Evolutionary conservation across 2,113 vertebrate genomes (phyloP).

Genomic region (Antigone vipio): DNA sequence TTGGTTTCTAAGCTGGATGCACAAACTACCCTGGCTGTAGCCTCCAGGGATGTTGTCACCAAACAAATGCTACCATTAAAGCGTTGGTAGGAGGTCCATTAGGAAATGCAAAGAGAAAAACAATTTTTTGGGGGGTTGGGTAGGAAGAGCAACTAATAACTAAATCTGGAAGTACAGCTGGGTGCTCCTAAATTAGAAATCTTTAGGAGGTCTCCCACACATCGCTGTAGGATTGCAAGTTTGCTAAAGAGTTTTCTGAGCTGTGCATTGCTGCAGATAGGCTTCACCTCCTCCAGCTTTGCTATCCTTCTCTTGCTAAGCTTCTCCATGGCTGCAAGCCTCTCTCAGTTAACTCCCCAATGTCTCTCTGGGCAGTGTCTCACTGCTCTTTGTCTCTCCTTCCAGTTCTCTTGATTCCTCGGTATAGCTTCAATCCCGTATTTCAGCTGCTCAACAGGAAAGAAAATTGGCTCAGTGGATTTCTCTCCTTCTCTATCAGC

Average conservation of each 20-base stretch:
- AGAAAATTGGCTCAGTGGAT: neutral
- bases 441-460: neutral
- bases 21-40: neutral
- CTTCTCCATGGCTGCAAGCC: neutral
- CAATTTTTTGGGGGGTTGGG: neutral
- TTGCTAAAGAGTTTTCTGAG: neutral
- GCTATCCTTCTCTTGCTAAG: neutral
- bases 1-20: neutral
- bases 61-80: constrained; percentile 31
- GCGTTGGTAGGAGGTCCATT: constrained; percentile 3
- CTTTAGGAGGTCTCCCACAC: constrained; percentile 47
- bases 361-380: neutral
- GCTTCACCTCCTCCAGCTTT: constrained; percentile 33
- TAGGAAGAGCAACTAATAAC: constrained; percentile 23
- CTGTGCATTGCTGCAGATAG: neutral
- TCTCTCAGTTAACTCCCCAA: neutral
- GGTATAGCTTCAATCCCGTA: neutral
- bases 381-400: neutral
- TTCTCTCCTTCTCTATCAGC: neutral
- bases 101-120: constrained; percentile 29
- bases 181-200: constrained; percentile 31
- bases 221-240: neutral
- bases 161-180: constrained; percentile 37
- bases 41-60: constrained; percentile 26
- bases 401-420: neutral